Conservation (phyloP, 2,797 vertebrate species). For the Microhierax caerulescens region DNA sequence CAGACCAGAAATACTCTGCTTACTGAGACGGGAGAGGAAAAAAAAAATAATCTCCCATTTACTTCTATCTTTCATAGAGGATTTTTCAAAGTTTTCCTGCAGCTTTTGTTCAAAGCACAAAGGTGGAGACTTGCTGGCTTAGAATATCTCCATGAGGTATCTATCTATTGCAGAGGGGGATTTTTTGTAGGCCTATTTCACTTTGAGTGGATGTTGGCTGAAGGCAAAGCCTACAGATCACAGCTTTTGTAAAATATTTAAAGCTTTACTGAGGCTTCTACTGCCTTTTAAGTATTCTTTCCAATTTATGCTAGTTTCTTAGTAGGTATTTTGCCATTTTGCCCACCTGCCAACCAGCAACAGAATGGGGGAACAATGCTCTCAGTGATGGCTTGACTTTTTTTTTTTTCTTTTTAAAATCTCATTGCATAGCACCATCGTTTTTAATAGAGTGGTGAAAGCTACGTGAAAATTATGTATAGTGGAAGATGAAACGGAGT, state of each 20-base stretch:
- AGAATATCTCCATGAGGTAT: neutral
- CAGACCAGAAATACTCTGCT: neutral
- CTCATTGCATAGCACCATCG: neutral
- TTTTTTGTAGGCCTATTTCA: neutral
- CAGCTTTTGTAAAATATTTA: conserved; percentile 27
- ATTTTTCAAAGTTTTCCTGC: conserved; percentile 9
- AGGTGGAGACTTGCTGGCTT: neutral
- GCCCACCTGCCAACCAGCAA: neutral
- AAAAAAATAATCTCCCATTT: neutral
- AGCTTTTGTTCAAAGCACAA: conserved; percentile 33
- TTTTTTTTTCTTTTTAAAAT: neutral
- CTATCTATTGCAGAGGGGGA: neutral
- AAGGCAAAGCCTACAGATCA: neutral
- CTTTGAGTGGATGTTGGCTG: conserved; percentile 5
- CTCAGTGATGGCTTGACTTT: neutral
- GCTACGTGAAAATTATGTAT: neutral
- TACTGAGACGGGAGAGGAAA: neutral
- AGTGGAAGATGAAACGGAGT: neutral
- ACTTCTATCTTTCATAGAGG: neutral
- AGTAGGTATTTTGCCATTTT: neutral
- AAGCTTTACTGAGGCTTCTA: neutral
- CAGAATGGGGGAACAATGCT: conserved; percentile 17
- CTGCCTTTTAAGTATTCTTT: conserved; percentile 31
- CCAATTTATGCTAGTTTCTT: conserved; percentile 13
- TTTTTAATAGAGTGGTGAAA: neutral